Evolutionary conservation across 2,888 invertebrate genomes (phyloP).

Genomic region (Monoplex corrugatus): DNA sequence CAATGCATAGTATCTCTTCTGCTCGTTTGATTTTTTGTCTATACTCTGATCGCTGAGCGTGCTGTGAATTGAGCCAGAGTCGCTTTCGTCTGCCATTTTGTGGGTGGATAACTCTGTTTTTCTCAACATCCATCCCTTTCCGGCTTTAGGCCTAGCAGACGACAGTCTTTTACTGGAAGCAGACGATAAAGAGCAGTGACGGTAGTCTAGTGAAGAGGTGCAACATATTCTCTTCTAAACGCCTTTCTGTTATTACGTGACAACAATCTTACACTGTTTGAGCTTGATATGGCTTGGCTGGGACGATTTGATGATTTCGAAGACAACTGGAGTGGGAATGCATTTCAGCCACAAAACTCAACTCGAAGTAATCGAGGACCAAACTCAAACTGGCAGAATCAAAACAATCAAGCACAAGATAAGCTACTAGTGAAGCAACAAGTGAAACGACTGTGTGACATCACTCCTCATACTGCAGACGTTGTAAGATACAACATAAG

Average conservation of each 20-base stretch:
- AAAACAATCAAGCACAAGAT: neutral
- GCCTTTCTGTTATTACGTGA: neutral
- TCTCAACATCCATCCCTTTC: neutral
- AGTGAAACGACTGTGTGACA: slow-evolving; percentile 46
- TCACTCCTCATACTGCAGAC: neutral
- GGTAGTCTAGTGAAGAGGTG: too few relatives aligned
- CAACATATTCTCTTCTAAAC: too few relatives aligned
- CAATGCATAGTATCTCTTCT: slow-evolving; percentile 61
- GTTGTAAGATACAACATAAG: slow-evolving; percentile 32
- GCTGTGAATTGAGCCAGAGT: slow-evolving; percentile 57
- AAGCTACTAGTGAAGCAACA: too few relatives aligned
- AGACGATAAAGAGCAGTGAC: slow-evolving; percentile 31
- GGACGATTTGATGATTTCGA: slow-evolving; percentile 65
- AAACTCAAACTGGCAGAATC: neutral
- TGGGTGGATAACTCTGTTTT: slow-evolving; percentile 39
- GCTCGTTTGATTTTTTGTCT: slow-evolving; percentile 55
- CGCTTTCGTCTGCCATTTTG: slow-evolving; percentile 62
- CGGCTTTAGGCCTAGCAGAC: slow-evolving; percentile 35
- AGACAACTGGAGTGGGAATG: slow-evolving; percentile 11
- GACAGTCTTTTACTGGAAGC: slow-evolving; percentile 32
- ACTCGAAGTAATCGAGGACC: neutral
- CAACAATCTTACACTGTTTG: neutral
- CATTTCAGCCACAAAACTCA: neutral
- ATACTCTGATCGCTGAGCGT: slow-evolving; percentile 51
- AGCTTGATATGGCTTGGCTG: slow-evolving; percentile 61